These are phyloP conservation scores for Moxostoma hubbsi DNA, from an alignment of 2,797 vertebrate species.

Conservation along the genomic window DNA sequence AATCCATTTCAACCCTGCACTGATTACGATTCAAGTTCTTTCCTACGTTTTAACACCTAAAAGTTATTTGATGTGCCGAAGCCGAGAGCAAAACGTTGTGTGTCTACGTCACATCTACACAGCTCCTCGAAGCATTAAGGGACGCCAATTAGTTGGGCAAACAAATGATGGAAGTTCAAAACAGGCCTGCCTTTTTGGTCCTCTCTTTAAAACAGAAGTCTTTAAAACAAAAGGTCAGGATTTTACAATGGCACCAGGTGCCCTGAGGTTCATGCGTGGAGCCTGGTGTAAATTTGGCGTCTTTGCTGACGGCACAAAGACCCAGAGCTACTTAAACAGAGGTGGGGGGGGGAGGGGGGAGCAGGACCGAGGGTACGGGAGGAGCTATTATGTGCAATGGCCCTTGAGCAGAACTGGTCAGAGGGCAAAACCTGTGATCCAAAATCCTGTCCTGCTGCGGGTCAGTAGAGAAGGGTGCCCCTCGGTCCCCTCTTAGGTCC, in stretches of 20 bases:
- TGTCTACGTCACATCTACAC: background rate
- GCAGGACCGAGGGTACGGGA: slow-evolving; percentile 52
- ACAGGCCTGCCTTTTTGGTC: slow-evolving; percentile 24
- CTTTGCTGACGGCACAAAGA: slow-evolving; percentile 47
- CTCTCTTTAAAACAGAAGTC: slow-evolving; percentile 47
- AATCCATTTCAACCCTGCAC: no score
- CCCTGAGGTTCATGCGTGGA: slow-evolving; percentile 68
- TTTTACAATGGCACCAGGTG: slow-evolving; percentile 75
- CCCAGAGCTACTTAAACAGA: slow-evolving; percentile 64
- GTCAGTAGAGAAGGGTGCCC: slow-evolving; percentile 88
- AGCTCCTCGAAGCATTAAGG: slow-evolving; percentile 50
- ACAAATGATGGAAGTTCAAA: slow-evolving; percentile 64
- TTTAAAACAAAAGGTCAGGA: slow-evolving; percentile 69
- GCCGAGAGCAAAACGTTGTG: no score
- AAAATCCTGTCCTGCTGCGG: slow-evolving; percentile 89
- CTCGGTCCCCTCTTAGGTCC: slow-evolving; percentile 77
- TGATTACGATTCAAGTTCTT: no score
- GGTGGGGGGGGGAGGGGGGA: slow-evolving; percentile 42
- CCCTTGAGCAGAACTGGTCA: slow-evolving; percentile 77
- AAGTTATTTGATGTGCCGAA: no score
- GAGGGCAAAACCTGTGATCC: slow-evolving; percentile 85
- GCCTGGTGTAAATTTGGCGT: slow-evolving; percentile 76
- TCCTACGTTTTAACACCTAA: no score
- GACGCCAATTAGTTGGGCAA: slow-evolving; percentile 73
- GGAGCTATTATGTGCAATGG: slow-evolving; percentile 77